Conservation (phyloP, 2,888 invertebrate species). For the Agrypnus murinus region DNA sequence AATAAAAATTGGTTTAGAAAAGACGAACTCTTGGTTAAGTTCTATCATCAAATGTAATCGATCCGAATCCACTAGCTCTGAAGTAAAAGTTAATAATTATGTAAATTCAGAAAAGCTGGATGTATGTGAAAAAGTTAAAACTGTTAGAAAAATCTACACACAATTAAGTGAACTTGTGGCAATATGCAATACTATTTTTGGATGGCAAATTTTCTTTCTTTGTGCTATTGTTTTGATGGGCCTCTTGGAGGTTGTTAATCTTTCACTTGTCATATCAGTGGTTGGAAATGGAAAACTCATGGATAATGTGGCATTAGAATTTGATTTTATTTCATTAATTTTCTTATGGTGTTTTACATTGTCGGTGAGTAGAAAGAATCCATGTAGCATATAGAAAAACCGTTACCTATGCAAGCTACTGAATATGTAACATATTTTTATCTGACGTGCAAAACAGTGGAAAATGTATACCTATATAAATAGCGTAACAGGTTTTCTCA, state of each 20-base stretch:
- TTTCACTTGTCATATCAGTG: neutral
- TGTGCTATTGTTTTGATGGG: slow-evolving; percentile 2
- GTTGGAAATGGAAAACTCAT: slow-evolving; percentile 12
- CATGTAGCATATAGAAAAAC: neutral
- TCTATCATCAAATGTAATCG: neutral
- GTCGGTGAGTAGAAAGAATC: slow-evolving; percentile 7
- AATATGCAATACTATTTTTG: slow-evolving; percentile 15
- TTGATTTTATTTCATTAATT: neutral
- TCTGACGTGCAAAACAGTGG: no score
- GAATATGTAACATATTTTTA: no score
- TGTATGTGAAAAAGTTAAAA: neutral
- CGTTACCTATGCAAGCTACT: no score
- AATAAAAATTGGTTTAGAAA: slow-evolving; percentile 2
- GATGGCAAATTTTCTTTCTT: slow-evolving; percentile 11
- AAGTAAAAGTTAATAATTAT: slow-evolving; percentile 2
- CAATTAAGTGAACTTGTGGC: neutral
- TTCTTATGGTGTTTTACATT: slow-evolving; percentile 8
- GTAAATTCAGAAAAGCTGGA: neutral
- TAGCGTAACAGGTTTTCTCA: no score
- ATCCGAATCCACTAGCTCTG: neutral
- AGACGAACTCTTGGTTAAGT: neutral
- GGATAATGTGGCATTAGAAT: neutral
- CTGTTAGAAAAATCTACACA: neutral
- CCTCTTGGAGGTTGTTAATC: neutral
- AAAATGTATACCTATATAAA: no score